Evolutionary conservation across 1,140 invertebrate species (phyloP).

Genomic region (Drosophila bipectinata): DNA sequence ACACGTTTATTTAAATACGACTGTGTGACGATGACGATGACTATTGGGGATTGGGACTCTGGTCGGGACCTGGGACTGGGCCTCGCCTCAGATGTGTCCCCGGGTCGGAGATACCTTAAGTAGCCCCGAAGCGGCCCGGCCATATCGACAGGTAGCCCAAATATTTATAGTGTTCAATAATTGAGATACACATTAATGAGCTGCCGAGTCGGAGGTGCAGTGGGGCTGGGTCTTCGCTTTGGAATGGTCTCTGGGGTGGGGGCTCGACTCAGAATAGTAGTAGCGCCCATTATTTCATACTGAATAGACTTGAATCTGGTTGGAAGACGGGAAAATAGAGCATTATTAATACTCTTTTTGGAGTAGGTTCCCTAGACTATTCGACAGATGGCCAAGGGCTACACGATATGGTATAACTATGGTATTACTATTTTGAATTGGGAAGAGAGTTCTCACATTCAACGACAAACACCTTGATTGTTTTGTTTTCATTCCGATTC

Average conservation of each 20-base stretch:
- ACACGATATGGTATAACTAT: too few species aligned
- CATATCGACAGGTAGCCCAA: slow-evolving; percentile 81
- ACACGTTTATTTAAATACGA: slow-evolving; percentile 68
- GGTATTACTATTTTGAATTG: background rate
- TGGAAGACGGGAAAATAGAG: background rate
- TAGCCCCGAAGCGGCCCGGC: slow-evolving; percentile 44
- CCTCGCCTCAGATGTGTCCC: slow-evolving; percentile 33
- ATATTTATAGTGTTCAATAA: slow-evolving; percentile 82
- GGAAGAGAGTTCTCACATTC: background rate
- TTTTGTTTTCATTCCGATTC: slow-evolving; percentile 33
- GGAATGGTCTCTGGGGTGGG: slow-evolving; percentile 14
- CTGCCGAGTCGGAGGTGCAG: slow-evolving; percentile 20
- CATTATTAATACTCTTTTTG: background rate
- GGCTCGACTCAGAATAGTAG: slow-evolving; percentile 64
- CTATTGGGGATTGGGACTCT: slow-evolving; percentile 13
- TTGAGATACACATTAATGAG: slow-evolving; percentile 82
- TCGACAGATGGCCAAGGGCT: too few species aligned
- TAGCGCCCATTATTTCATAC: slow-evolving; percentile 77
- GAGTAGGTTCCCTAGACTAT: background rate
- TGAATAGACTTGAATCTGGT: slow-evolving; percentile 42
- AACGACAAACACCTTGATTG: background rate
- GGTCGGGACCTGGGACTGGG: slow-evolving; percentile 2
- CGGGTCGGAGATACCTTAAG: slow-evolving; percentile 55
- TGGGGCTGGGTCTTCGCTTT: background rate
- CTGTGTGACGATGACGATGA: slow-evolving; percentile 30